Percentiles rank a stretch among this genome's conserved stretches.
Evolutionary conservation across 2,888 invertebrate species (phyloP).

Genomic region (Athalia circularis): DNA sequence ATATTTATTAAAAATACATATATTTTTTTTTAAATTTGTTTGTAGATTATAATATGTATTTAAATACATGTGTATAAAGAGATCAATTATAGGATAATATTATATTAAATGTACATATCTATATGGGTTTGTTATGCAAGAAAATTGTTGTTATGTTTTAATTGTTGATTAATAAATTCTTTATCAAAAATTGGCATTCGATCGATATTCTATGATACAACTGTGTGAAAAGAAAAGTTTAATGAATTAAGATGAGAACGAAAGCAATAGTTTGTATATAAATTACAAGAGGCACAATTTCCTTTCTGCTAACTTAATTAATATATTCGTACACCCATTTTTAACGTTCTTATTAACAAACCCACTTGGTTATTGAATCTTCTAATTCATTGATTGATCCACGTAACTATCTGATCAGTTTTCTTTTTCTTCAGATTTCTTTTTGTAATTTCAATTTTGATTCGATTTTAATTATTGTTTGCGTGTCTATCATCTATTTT

Average conservation of each 20-base stretch:
- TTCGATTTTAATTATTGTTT: neutral
- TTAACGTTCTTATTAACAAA: slow-evolving; percentile 65
- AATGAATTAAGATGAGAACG: neutral
- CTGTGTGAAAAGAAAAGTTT: slow-evolving; percentile 6
- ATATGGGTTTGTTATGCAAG: slow-evolving; percentile 73
- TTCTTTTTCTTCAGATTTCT: too few relatives aligned
- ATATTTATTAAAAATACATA: neutral
- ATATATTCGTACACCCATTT: slow-evolving; percentile 22
- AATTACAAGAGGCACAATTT: neutral
- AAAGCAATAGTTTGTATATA: neutral
- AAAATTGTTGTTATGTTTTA: slow-evolving; percentile 68
- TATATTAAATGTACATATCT: slow-evolving; percentile 17
- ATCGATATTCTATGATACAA: slow-evolving; percentile 52
- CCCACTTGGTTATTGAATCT: slow-evolving; percentile 54
- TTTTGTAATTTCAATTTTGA: too few relatives aligned
- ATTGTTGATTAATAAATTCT: slow-evolving; percentile 73
- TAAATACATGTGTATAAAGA: slow-evolving; percentile 59
- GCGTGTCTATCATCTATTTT: neutral
- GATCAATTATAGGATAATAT: slow-evolving; percentile 14
- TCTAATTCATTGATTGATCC: slow-evolving; percentile 44
- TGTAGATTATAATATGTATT: neutral
- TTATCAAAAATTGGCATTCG: slow-evolving; percentile 65
- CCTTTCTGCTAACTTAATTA: slow-evolving; percentile 41
- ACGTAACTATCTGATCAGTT: neutral
- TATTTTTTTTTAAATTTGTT: slow-evolving; percentile 17